Percentiles rank a stretch among this genome's conserved stretches.
Conservation (phyloP, 2,113 vertebrate genomes). For the Zosterops hypoxanthus region DNA sequence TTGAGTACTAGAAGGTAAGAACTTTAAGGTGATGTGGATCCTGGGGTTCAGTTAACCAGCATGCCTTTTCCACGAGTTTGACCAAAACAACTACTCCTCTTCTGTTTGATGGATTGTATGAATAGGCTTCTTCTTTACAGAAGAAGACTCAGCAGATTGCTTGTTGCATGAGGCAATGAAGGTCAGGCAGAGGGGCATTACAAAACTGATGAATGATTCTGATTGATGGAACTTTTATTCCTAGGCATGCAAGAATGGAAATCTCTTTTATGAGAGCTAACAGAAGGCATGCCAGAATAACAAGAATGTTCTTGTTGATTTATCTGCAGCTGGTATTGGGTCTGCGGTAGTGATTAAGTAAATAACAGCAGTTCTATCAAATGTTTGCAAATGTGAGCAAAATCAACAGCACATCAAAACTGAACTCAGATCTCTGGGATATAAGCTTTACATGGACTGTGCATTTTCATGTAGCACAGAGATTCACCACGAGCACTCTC, state of each 20-base stretch:
- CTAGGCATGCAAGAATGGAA: neutral
- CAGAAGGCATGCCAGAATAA: constrained; percentile 14
- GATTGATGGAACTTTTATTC: constrained; percentile 25
- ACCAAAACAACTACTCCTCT: neutral
- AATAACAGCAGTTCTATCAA: neutral
- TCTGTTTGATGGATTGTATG: neutral
- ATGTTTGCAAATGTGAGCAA: neutral
- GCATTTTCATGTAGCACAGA: neutral
- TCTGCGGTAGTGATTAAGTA: neutral
- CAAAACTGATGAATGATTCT: neutral
- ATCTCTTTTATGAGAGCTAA: constrained; percentile 7
- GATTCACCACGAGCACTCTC: neutral
- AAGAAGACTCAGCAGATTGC: neutral
- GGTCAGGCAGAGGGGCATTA: neutral
- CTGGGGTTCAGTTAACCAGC: neutral
- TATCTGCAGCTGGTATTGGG: neutral
- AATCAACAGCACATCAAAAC: neutral
- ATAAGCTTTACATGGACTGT: neutral
- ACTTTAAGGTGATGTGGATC: neutral
- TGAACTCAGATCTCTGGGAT: neutral
- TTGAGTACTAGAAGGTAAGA: neutral
- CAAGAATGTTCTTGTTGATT: constrained; percentile 22
- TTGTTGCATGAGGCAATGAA: neutral
- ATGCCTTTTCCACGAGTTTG: neutral
- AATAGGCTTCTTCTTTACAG: neutral